A percentile compares a stretch with the other conserved stretches of the same genome.
phyloP scores from a whole-genome alignment of 2,113 vertebrate species.

The Dicrurus megarhynchus region DNA sequence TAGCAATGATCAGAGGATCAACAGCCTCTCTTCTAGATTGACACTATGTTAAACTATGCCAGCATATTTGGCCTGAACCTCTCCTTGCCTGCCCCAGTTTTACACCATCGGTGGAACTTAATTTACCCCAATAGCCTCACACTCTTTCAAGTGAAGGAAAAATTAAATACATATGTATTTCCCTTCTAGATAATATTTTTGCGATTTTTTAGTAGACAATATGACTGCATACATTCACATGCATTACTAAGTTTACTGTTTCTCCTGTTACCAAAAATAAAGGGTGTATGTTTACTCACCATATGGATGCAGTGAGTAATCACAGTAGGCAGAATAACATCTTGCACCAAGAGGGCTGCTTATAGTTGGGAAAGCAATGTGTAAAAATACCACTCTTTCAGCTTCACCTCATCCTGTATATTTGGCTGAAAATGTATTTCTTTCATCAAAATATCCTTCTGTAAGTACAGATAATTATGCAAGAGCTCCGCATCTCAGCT shows the following conservation, averaged over 20 bases:
- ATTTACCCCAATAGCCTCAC: neutral
- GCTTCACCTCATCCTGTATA: neutral
- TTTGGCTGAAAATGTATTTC: neutral
- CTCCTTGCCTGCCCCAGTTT: neutral
- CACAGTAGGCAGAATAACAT: neutral
- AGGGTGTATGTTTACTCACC: neutral
- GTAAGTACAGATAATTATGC: neutral
- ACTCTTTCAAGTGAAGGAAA: neutral
- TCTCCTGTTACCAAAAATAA: neutral
- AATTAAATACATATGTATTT: neutral
- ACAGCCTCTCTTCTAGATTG: conserved; percentile 49
- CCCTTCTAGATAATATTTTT: neutral
- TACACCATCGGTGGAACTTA: neutral
- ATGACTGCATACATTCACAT: neutral
- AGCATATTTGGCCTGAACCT: neutral
- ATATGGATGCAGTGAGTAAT: neutral
- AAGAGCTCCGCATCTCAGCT: neutral
- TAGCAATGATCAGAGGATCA: conserved; percentile 59
- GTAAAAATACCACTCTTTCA: neutral
- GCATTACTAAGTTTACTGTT: neutral
- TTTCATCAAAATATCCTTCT: neutral
- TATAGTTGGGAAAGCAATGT: neutral
- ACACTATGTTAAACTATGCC: conserved; percentile 44
- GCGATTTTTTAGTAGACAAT: neutral
- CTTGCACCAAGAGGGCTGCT: neutral